phyloP scores from a whole-genome alignment of 2,797 vertebrate genomes.

The Schizopygopsis malacanthus region DNA sequence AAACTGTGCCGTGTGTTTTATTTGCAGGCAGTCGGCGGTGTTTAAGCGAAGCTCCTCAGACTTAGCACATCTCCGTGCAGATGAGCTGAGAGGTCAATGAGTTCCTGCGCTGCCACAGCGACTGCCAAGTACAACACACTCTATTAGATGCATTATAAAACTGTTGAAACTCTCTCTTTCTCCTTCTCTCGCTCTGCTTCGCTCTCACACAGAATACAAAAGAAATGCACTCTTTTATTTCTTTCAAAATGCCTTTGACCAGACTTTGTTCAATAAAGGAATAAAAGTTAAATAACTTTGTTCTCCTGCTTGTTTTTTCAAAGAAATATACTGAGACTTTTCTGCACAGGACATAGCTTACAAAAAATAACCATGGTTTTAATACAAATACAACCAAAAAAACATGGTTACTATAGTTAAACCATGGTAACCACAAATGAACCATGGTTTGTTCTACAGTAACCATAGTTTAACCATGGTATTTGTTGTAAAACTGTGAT shows the following conservation, averaged over 20 bases:
- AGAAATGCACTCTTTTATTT: neutral
- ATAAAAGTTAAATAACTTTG: conserved; percentile 4
- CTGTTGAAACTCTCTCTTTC: conserved; percentile 41
- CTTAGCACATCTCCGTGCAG: conserved; percentile 54
- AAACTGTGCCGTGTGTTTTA: conserved; percentile 51
- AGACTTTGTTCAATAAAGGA: conserved; percentile 25
- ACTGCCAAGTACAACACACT: conserved; percentile 62
- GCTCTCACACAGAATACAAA: conserved; percentile 6
- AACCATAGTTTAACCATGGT: neutral
- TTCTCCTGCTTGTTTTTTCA: neutral
- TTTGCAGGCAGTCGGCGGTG: conserved; percentile 44
- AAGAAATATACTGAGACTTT: neutral
- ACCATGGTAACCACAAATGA: neutral
- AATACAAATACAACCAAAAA: neutral
- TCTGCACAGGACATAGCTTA: neutral
- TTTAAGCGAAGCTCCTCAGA: conserved; percentile 51
- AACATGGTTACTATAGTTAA: neutral
- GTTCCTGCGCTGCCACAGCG: conserved; percentile 57
- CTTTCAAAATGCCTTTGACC: conserved; percentile 10
- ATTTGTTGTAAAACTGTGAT: neutral
- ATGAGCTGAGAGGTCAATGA: conserved; percentile 63
- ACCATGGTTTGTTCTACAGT: neutral
- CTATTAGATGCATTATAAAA: conserved; percentile 61
- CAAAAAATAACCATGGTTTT: neutral
- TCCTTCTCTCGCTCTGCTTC: conserved; percentile 1